Evolutionary conservation across 2,797 vertebrate species (phyloP).

Genomic region (Sebastes glaucus): DNA sequence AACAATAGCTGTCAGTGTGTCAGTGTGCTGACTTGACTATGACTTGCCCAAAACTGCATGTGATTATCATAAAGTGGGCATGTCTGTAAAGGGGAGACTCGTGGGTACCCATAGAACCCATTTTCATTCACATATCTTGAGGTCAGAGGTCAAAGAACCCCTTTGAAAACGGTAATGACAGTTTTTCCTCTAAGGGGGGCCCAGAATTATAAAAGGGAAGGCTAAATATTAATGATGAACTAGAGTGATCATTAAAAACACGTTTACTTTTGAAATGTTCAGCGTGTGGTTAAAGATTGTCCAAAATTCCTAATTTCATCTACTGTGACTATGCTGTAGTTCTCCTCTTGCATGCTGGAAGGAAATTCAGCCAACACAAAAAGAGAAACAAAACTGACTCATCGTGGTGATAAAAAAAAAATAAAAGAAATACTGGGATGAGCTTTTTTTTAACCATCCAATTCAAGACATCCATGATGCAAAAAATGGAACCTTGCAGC

Average conservation of each 20-base stretch:
- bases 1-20: too few species aligned
- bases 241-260: not conserved
- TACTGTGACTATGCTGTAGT: not conserved
- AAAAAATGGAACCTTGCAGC: slow-evolving; percentile 8
- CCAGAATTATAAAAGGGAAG: too few species aligned
- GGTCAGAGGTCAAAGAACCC: too few species aligned
- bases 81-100: too few species aligned
- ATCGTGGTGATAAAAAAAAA: not conserved
- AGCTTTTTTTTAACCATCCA: not conserved
- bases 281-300: not conserved
- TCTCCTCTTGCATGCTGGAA: not conserved
- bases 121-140: too few species aligned
- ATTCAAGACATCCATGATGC: slow-evolving; percentile 14
- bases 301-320: not conserved
- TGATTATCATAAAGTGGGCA: too few species aligned
- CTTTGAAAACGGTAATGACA: too few species aligned
- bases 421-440: not conserved
- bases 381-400: not conserved
- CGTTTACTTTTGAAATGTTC: not conserved
- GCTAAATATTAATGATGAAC: too few species aligned
- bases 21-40: too few species aligned
- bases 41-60: too few species aligned
- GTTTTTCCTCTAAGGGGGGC: too few species aligned
- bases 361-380: not conserved
- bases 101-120: too few species aligned